Evolutionary conservation across 2,113 vertebrate genomes (phyloP), one percentile per base, ranked within the genome.

Genomic region (Petrocephalus microphthalmus): DNA sequence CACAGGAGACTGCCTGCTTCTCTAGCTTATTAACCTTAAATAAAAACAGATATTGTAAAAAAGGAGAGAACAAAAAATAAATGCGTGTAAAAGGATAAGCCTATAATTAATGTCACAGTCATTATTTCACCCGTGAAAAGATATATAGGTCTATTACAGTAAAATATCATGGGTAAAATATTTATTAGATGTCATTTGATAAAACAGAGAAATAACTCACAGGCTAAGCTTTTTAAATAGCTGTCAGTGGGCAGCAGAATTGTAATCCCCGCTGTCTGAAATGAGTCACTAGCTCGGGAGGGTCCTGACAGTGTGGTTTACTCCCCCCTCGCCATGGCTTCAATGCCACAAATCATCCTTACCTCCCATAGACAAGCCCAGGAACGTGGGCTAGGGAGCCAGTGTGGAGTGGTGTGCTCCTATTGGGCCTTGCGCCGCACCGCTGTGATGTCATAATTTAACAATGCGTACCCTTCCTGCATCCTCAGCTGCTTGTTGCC

Each of bases 71-170:
- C 42, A 60, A 33, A 37, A 33, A 10, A 37, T 83, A 49, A 83
- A 83, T 83, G 5, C 81, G 93, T 93, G 92, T 90, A 54, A 33
- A 37, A 33, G 25, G 8, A 15, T 67, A 67, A 29, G 25, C 60
- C 60, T 33, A 17, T 71, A 45, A 83, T 83, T 33, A 49, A 83
- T 49, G n/a, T 25, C 49, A n/a, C 2, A 19, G 45, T 83, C 81
- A 10, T 49, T n/a, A 83, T 25, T 83, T 83, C 19, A 37, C 15
- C 29, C 15, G 5, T 37, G 29, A 37, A 74, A 74, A 15, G 15
- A 74, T 33, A 37, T 37, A 29, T 37, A 74, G 29, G 5, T 74
- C 67, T 15, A 19, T 74, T 37, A 74, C 4, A 5, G 29, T 74
- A 29, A 74, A 33, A 37, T 74, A 33, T 74, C 6, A 74, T 37